Conservation (phyloP, 2,888 invertebrate species). For the Oscheius sp. region DNA sequence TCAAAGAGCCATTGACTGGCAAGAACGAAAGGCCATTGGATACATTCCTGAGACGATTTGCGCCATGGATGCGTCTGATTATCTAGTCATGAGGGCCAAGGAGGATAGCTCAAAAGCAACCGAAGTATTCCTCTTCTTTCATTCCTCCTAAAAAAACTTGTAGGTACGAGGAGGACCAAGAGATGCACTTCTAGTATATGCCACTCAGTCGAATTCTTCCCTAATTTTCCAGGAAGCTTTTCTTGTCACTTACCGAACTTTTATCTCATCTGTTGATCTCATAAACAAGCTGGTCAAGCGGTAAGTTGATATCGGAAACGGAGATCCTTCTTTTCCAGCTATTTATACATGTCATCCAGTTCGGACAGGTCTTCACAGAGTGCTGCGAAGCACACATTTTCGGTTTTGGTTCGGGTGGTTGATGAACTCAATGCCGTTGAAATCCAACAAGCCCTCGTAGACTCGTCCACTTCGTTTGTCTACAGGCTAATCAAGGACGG, state of each 20-base stretch:
- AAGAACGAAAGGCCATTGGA: constrained; percentile 25
- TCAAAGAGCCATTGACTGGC: constrained; percentile 27
- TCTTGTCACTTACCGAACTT: constrained; percentile 84
- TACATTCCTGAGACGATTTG: constrained; percentile 44
- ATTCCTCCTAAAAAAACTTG: constrained; percentile 7
- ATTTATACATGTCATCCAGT: constrained; percentile 56
- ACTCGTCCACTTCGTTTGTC: constrained; percentile 84
- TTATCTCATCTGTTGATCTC: constrained; percentile 61
- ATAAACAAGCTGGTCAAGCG: constrained; percentile 64
- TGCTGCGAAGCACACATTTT: constrained; percentile 86
- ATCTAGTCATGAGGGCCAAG: constrained; percentile 58
- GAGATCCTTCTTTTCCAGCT: constrained; percentile 57
- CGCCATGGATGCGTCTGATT: constrained; percentile 57
- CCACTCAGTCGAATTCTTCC: constrained; percentile 78
- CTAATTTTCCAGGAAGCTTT: constrained; percentile 97
- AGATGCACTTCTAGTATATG: constrained; percentile 93
- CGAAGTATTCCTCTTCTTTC: constrained; percentile 37
- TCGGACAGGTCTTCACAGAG: constrained; percentile 75
- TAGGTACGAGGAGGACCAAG: constrained; percentile 89
- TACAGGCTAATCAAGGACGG: constrained; percentile 90
- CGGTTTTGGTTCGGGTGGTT: constrained; percentile 89
- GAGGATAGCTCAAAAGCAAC: constrained; percentile 41
- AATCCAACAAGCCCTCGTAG: constrained; percentile 53
- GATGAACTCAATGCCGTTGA: constrained; percentile 79
- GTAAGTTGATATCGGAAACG: constrained; percentile 30